Evolutionary conservation across 2,113 vertebrate species (phyloP).

Genomic region (Pseudorasbora parva): DNA sequence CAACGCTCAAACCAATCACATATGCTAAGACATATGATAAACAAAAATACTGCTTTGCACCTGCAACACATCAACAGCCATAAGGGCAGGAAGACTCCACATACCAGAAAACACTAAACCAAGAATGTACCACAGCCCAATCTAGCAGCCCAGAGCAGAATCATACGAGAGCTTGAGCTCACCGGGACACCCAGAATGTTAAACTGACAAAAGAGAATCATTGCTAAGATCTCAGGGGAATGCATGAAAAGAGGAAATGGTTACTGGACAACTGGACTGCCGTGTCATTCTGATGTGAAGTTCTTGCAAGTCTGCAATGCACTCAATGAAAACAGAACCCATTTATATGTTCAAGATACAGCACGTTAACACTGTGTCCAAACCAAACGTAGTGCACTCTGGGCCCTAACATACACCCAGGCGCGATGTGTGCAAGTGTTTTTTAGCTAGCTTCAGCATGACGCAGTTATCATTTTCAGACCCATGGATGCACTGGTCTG

Average conservation of each 20-base stretch:
- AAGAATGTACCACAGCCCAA: conserved; percentile 8
- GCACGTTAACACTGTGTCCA: no score
- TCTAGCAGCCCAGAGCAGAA: conserved; percentile 7
- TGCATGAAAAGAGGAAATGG: not conserved
- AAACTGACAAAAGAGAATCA: not conserved
- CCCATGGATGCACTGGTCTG: no score
- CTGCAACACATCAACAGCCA: conserved; percentile 28
- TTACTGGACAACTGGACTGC: not conserved
- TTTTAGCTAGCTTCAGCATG: no score
- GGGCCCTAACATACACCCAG: no score
- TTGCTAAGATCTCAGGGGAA: not conserved
- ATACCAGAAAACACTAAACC: conserved; percentile 6
- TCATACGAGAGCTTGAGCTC: not conserved
- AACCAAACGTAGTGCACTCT: no score
- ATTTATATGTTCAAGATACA: no score
- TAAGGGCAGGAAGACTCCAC: conserved; percentile 15
- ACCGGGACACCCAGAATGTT: not conserved
- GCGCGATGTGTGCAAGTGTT: no score
- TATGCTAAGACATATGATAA: conserved; percentile 18
- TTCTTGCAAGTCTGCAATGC: not conserved
- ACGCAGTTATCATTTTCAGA: no score
- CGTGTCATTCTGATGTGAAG: not conserved
- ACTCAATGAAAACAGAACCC: not conserved
- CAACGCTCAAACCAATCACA: conserved; percentile 10
- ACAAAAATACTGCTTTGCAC: conserved; percentile 12